Evolutionary conservation across 2,888 invertebrate species (phyloP).

Genomic region (Trachelus tabidus): DNA sequence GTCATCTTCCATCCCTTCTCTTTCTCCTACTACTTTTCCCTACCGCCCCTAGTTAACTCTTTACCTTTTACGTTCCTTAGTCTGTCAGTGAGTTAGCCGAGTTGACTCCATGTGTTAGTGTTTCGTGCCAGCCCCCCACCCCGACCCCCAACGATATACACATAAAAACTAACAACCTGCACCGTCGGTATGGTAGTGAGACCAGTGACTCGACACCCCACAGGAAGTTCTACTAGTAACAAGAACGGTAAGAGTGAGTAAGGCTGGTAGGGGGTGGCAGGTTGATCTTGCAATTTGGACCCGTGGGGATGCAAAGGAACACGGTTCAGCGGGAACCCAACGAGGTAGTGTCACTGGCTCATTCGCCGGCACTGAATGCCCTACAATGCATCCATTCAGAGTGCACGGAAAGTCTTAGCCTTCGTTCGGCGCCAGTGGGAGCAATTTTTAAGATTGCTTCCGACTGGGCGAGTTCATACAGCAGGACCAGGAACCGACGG

Average conservation of each 20-base stretch:
- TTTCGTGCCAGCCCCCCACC: neutral
- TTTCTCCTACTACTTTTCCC: neutral
- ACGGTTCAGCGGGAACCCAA: constrained; percentile 37
- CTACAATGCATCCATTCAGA: constrained; percentile 31
- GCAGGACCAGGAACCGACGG: neutral
- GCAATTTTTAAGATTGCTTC: constrained; percentile 58
- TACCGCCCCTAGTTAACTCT: neutral
- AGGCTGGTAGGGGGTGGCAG: constrained; percentile 17
- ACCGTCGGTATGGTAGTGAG: neutral
- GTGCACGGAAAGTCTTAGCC: constrained; percentile 17
- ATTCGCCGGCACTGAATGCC: constrained; percentile 37
- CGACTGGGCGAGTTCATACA: constrained; percentile 18
- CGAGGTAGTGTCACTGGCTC: constrained; percentile 18
- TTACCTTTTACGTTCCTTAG: neutral
- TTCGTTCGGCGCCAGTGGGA: constrained; percentile 26
- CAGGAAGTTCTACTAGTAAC: neutral
- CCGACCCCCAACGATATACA: neutral
- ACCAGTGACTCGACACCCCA: neutral
- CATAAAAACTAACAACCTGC: neutral
- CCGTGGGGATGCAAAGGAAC: constrained; percentile 32
- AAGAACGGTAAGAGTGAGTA: neutral
- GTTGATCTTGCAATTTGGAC: constrained; percentile 39
- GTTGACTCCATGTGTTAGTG: neutral
- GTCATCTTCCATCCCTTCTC: neutral
- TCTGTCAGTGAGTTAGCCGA: neutral